These are phyloP conservation scores for Rhynchophorus ferrugineus DNA, from an alignment of 1,140 invertebrate genomes.

Conservation along the genomic window DNA sequence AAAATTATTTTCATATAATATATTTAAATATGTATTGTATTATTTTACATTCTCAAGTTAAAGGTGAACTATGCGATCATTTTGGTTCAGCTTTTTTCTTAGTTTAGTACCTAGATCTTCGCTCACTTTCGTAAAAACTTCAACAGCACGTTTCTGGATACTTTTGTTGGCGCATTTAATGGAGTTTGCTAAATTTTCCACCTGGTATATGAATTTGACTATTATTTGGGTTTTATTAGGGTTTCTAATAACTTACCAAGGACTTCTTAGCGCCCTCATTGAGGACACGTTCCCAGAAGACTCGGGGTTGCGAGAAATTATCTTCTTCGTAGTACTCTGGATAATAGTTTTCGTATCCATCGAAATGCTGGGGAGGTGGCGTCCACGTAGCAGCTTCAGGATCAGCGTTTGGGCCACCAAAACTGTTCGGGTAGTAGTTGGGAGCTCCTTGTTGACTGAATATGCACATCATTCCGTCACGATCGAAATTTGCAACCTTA, in stretches of 20 bases:
- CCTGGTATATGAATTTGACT: conserved; percentile 15
- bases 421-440: conserved; percentile 87
- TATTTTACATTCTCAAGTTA: too few relatives aligned
- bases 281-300: conserved; percentile 78
- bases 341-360: conserved; percentile 50
- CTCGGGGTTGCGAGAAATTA: conserved; percentile 77
- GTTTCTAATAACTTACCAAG: conserved; percentile 51
- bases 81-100: conserved; percentile 4
- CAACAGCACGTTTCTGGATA: conserved; percentile 17
- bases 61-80: conserved; percentile 5
- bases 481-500: conserved; percentile 58
- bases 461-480: conserved; percentile 63
- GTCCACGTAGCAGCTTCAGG: conserved; percentile 46
- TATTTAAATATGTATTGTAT: too few relatives aligned
- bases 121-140: conserved; percentile 24
- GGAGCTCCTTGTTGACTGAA: conserved; percentile 63
- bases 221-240: too few relatives aligned
- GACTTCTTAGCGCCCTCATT: conserved; percentile 62
- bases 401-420: conserved; percentile 56
- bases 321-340: conserved; percentile 80
- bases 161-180: conserved; percentile 58
- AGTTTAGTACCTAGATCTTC: conserved; percentile 18
- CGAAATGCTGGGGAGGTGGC: conserved; percentile 43
- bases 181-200: conserved; percentile 70
- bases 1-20: too few relatives aligned